Conservation (phyloP, 2,888 invertebrate species). For the Digitonthophagus gazella region DNA sequence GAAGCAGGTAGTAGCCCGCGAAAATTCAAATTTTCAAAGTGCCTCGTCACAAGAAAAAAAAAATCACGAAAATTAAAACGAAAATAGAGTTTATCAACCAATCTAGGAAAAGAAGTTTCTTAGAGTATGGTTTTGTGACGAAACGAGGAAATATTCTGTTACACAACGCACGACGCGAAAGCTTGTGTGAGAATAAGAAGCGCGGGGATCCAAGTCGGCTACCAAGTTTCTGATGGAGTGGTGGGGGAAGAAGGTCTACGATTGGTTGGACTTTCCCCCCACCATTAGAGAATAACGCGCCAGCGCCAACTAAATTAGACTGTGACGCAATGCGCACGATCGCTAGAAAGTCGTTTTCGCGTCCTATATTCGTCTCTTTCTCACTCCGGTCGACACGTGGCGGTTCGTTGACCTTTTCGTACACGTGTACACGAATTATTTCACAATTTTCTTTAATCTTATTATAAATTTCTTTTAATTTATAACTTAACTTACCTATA, state of each 20-base stretch:
- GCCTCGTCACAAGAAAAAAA: not conserved
- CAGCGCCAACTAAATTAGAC: constrained; percentile 31
- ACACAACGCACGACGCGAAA: constrained; percentile 26
- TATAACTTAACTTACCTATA: not conserved
- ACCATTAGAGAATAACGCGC: constrained; percentile 18
- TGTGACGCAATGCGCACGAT: constrained; percentile 35
- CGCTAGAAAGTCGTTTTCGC: constrained; percentile 32
- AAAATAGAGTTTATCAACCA: not conserved
- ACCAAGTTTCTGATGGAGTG: constrained; percentile 32
- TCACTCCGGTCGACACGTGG: constrained; percentile 39
- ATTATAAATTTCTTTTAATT: no score
- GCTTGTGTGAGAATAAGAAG: constrained; percentile 37
- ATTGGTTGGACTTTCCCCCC: constrained; percentile 35
- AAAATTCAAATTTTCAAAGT: not conserved
- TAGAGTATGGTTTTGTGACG: not conserved
- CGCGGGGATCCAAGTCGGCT: constrained; percentile 35
- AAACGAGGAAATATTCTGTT: not conserved
- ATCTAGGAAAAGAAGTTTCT: no score
- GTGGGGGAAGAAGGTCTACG: constrained; percentile 33
- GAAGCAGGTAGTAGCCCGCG: constrained; percentile 25
- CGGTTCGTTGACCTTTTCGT: constrained; percentile 42
- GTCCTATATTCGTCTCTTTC: constrained; percentile 28
- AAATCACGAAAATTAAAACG: not conserved
- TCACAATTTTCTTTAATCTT: no score
- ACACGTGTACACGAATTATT: constrained; percentile 38